Evolutionary conservation across 2,113 vertebrate genomes (phyloP).

Genomic region (Varanus salvator): DNA sequence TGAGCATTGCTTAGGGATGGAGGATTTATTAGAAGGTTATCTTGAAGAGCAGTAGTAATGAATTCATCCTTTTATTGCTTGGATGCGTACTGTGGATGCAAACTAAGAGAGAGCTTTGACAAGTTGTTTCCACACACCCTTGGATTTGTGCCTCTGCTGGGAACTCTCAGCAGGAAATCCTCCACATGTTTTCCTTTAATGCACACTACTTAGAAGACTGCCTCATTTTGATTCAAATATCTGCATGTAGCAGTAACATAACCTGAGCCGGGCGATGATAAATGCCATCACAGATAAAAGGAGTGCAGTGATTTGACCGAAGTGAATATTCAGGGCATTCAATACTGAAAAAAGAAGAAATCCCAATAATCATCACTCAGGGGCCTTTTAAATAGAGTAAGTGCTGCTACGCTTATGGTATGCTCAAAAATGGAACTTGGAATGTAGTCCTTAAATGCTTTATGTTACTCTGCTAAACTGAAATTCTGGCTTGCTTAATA

Average conservation of each 20-base stretch:
- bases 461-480: constrained; percentile 52
- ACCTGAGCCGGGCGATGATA: constrained; percentile 3
- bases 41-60: neutral
- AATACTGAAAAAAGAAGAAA: neutral
- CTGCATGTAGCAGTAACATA: constrained; percentile 36
- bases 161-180: constrained; percentile 76
- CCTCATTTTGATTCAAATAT: constrained; percentile 63
- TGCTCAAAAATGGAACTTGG: constrained; percentile 45
- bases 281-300: constrained; percentile 30
- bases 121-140: constrained; percentile 57
- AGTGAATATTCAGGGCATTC: constrained; percentile 23
- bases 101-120: neutral
- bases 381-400: constrained; percentile 38
- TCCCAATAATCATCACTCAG: neutral
- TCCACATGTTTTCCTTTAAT: constrained; percentile 76
- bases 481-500: constrained; percentile 67
- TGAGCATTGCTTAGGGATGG: neutral
- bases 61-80: neutral
- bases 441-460: constrained; percentile 47
- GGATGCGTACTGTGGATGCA: constrained; percentile 32
- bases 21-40: neutral
- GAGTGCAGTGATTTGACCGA: constrained; percentile 16
- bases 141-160: constrained; percentile 53
- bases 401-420: constrained; percentile 27
- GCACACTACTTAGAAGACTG: constrained; percentile 51